Base-by-base conservation (phyloP, 2,888 invertebrate species). In the Harpalus rubripes region DNA sequence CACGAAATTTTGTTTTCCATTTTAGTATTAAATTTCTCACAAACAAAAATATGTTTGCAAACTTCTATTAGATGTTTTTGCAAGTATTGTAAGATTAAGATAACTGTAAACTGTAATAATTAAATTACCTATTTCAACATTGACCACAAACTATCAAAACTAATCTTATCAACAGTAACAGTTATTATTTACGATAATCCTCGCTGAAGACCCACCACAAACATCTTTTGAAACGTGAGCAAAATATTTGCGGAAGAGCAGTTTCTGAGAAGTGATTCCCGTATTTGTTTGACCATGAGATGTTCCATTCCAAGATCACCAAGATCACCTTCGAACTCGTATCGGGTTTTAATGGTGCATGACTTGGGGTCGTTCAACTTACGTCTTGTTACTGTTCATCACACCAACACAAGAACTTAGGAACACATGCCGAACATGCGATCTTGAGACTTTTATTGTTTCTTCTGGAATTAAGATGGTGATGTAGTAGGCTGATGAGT, bases 341-440 rank as follows among this genome's bases (percentile, higher is more conserved):
- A 74, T 74, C 72, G 72, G 72, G 72, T 74, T 74, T 74, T 41
- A 74, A 74, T 74, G 72, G 72, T 41, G 72, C 72, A 74, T 74
- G 72, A 74, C 44, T 74, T 63, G 44, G 72, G 78, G 78, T 78
- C 78, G 78, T 78, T 78, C 78, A 78, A 78, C 78, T 56, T 78
- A 22, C 58, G 26, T 56, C 56, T 58, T 78, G 26, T 78, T 78
- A 78, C 78, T 78, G 78, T 78, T 78, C 58, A 78, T 78, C 56
- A 78, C 78, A 78, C 78, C 78, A 78, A 78, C 78, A 78, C 78
- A 74, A 74, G 41, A 74, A 44, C 72, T 44, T 16, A 16, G 44
- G 41, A 74, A 74, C 44, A 74, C 44, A 41, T 8, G 44, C 41
- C 10, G 18, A 44, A 74, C 16, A 74, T 44, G 41, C 15, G 72